These are phyloP conservation scores for Megaceryle maxima DNA, from an alignment of 2,113 vertebrate genomes.

Conservation along the genomic window DNA sequence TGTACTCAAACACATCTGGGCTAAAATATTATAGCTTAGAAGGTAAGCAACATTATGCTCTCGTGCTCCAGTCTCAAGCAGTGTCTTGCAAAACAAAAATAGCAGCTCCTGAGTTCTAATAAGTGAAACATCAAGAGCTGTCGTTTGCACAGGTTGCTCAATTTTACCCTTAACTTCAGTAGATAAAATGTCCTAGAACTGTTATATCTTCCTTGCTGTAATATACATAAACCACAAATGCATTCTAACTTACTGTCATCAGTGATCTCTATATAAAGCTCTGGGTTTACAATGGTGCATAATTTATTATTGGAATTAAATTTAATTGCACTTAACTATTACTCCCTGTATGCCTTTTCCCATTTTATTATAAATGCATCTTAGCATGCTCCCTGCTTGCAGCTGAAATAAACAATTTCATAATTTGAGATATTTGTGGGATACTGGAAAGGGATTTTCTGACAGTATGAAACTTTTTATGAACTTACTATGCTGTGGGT, in stretches of 20 bases:
- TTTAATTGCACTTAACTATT: slow-evolving; percentile 66
- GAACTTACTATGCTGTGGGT: not conserved
- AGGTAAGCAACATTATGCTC: not conserved
- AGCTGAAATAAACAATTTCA: slow-evolving; percentile 22
- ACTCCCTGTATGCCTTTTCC: slow-evolving; percentile 42
- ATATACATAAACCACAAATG: slow-evolving; percentile 49
- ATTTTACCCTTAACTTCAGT: slow-evolving; percentile 14
- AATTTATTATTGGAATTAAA: slow-evolving; percentile 48
- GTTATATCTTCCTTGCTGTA: not conserved
- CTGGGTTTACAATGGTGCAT: slow-evolving; percentile 50
- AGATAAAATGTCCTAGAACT: not conserved
- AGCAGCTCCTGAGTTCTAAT: not conserved
- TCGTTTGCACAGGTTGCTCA: not conserved
- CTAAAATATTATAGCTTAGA: not conserved
- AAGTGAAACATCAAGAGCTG: not conserved
- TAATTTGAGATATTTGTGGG: slow-evolving; percentile 62
- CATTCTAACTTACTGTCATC: slow-evolving; percentile 44
- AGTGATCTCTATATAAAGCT: slow-evolving; percentile 43
- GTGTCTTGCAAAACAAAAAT: not conserved
- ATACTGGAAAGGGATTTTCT: slow-evolving; percentile 51
- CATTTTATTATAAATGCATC: slow-evolving; percentile 41
- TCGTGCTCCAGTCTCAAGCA: not conserved
- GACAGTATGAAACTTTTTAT: slow-evolving; percentile 13
- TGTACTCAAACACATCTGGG: not conserved
- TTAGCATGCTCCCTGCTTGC: slow-evolving; percentile 41